Evolutionary conservation across 2,113 vertebrate species (phyloP).

Genomic region (Prinia subflava): DNA sequence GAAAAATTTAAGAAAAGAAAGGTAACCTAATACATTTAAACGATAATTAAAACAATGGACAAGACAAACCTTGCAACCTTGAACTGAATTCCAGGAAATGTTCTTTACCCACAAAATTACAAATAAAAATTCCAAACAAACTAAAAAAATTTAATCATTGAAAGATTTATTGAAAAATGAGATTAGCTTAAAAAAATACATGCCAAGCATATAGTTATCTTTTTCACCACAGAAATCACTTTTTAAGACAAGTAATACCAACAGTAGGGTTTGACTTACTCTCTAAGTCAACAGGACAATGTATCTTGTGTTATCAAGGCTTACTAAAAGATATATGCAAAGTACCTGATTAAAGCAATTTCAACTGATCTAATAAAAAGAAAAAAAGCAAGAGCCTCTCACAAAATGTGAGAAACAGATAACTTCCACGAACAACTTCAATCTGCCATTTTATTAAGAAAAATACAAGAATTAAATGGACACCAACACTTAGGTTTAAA

Average conservation of each 20-base stretch:
- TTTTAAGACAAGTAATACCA: neutral
- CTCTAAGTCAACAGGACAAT: neutral
- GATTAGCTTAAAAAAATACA: neutral
- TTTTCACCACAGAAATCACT: neutral
- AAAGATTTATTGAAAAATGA: neutral
- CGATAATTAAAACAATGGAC: fast-evolving
- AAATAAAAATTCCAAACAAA: neutral
- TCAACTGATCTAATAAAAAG: neutral
- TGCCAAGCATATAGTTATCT: neutral
- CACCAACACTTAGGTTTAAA: neutral
- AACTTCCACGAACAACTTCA: neutral
- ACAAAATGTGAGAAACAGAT: neutral
- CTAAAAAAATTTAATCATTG: neutral
- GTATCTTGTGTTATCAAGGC: neutral
- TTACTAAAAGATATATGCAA: neutral
- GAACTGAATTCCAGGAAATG: neutral
- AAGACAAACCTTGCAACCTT: neutral
- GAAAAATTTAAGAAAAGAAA: neutral
- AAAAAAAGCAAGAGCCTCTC: neutral
- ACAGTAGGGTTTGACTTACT: neutral
- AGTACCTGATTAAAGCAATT: neutral
- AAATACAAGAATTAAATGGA: neutral
- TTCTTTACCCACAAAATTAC: neutral
- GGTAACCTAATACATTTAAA: neutral
- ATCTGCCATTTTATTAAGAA: neutral